Conservation (phyloP, 2,113 vertebrate species). For the Scartelaos histophorus region DNA sequence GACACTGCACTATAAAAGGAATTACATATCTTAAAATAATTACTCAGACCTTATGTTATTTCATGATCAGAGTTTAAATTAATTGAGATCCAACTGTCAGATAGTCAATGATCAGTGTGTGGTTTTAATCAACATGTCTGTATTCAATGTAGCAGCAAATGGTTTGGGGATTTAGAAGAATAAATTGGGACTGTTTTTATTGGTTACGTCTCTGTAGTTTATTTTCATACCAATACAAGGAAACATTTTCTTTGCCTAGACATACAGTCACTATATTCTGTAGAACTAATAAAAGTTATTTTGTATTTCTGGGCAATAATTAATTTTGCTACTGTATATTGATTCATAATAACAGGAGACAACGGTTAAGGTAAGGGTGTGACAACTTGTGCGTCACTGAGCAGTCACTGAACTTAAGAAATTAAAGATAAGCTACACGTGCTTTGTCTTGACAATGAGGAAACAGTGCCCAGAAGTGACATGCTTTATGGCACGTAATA, state of each 20-base stretch:
- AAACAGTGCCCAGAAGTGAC: constrained; percentile 20
- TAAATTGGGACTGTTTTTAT: too few species aligned
- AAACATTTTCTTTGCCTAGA: too few species aligned
- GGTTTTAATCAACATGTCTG: neutral
- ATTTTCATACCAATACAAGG: too few species aligned
- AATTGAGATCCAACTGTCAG: neutral
- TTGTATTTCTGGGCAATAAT: neutral
- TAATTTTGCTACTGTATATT: neutral
- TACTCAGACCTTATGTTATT: neutral
- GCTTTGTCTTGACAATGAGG: constrained; percentile 1
- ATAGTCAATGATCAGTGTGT: neutral
- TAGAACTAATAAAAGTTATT: neutral
- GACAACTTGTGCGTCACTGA: constrained; percentile 38
- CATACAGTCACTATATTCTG: too few species aligned
- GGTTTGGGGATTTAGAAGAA: neutral
- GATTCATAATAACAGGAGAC: neutral
- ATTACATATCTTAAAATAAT: neutral
- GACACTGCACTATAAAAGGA: neutral
- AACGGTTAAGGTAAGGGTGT: constrained; percentile 28
- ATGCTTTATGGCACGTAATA: neutral
- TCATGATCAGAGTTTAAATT: neutral
- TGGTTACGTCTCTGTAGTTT: too few species aligned
- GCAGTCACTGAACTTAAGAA: constrained; percentile 19
- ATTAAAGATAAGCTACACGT: constrained; percentile 5
- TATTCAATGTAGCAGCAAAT: neutral